Percentiles rank a stretch among this genome's conserved stretches.
Conservation (phyloP, 2,113 vertebrate genomes). For the Ammospiza nelsoni region DNA sequence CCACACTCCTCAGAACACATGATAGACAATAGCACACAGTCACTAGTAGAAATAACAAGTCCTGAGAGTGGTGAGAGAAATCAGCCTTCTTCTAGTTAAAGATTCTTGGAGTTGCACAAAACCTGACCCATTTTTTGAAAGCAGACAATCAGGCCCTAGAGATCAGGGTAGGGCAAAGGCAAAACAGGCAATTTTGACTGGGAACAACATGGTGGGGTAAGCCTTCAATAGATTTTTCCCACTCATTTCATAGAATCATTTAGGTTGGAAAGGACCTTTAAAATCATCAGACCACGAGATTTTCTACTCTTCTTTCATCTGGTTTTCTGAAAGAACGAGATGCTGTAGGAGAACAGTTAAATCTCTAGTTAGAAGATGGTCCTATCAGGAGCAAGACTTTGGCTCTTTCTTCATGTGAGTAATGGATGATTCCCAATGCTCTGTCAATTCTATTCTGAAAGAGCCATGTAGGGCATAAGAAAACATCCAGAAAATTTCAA, state of each 20-base stretch:
- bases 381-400: background rate
- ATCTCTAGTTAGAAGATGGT: background rate
- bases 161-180: background rate
- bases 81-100: background rate
- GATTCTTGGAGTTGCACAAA: background rate
- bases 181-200: background rate
- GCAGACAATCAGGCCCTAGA: background rate
- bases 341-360: background rate
- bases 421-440: background rate
- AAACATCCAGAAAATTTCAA: background rate
- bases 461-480: background rate
- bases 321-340: background rate
- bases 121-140: background rate
- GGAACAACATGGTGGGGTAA: background rate
- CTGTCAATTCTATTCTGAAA: background rate
- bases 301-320: background rate
- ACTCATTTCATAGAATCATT: background rate
- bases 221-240: background rate
- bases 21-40: background rate
- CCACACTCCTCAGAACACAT: background rate
- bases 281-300: background rate
- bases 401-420: background rate
- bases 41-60: background rate
- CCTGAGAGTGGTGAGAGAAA: background rate
- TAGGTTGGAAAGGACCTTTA: background rate